Evolutionary conservation across 2,113 vertebrate species (phyloP), one percentile per base, ranked within the genome.

Genomic region (Picathartes gymnocephalus): DNA sequence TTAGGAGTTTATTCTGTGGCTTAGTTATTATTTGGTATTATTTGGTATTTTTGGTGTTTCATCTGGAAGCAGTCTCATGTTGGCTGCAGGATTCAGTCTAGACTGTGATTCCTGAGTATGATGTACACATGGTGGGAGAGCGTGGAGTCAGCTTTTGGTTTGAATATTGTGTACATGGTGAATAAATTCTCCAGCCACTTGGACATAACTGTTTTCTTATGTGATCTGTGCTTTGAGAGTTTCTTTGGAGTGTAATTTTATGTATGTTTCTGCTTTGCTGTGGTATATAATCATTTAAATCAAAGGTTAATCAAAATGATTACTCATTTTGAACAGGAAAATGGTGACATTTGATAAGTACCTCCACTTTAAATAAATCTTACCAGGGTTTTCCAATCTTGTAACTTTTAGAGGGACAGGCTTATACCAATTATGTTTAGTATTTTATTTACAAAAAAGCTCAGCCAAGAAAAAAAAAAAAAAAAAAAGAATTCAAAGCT

Each of bases 291-390:
- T 95, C 12, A 93, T 93, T 96, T 90, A 90, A 94, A 97, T 97
- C 96, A 94, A 93, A 94, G 92, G 88, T 81, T 95, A 96, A 94
- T 95, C 95, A 93, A 92, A 94, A 90, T 93, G 76, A 95, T 95
- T 94, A 90, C 64, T 92, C 68, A 66, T 96, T 96, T 95, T 95
- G 80, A 94, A 83, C 92, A 95, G 92, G 88, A 93, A 93, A 95
- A 95, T 0, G 25, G 74, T 96, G 94, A 95, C 88, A 92, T 96
- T 95, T 96, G 82, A 81, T 92, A 96, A 96, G 86, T 91, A 74
- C 88, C 47, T 86, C 88, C 64, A 51, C 90, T 96, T 86, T 86
- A 91, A 95, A 94, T 94, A 93, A 97, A 96, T 92, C 86, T 92
- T 94, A 73, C 68, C 64, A 78, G 21, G 81, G 48, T 94, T 96